Evolutionary conservation across 2,113 vertebrate genomes (phyloP), one percentile per base, ranked within the genome.

Genomic region (Muntiacus reevesi): DNA sequence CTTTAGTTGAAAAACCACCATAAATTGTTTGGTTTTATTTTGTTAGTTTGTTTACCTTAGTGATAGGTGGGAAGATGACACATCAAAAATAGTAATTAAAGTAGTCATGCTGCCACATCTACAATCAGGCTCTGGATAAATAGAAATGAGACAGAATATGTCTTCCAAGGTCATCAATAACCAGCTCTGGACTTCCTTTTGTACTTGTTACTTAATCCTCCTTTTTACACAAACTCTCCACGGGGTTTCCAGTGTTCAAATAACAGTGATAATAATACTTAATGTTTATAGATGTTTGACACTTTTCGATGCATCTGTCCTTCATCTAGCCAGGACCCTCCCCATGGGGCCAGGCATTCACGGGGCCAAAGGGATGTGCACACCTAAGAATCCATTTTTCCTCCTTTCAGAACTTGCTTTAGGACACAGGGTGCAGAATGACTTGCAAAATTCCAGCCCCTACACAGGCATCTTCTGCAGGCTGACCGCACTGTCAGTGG

Each of bases 401-500:
- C 23, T 86, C 33, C 40, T 52, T 81, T 11, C 2, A 50, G 40
- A 81, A 30, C 40, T 57, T 60, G 52, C 30, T 57, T 1, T 36
- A 50, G 33, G 25, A 64, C 11, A 23, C 36, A 64, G 57, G 33
- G 40, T 59, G 83, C 89, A 85, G 74, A 74, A 84, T 40, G 14
- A 25, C 84, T 85, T 36, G 17, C 47, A 81, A 14, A 40, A 2
- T 43, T 50, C 21, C 19, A 67, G 33, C 28, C 45, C 2, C 17
- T 5, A 25, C 47, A 27, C 45, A 67, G 43, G 8, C 33, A 40
- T 81, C 82, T 16, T 94, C 43, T 54, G 27, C 14, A 43, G 16
- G 5, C 0, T 76, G 71, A 59, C 19, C 10, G 0, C 47, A 23
- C 7, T 27, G 13, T 45, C 30, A 28, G 6, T 2, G 3, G 0